Base-by-base conservation (phyloP, 2,888 invertebrate genomes). In the Stenotaenia linearis region DNA sequence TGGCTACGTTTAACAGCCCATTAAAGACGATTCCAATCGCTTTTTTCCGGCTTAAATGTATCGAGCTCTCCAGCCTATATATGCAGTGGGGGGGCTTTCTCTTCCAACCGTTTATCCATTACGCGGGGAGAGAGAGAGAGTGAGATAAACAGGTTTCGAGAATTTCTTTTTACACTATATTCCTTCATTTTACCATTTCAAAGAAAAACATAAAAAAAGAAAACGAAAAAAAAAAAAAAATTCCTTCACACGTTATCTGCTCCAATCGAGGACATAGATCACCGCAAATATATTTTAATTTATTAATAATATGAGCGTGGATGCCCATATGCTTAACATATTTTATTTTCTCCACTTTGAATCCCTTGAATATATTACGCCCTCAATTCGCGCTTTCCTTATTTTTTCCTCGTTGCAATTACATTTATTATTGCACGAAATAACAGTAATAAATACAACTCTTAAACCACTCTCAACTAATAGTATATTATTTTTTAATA, bases 301-400 rank as follows among this genome's bases (percentile, higher is more conserved):
- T 69, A 69, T 69, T 69, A 69, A 69, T 69, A 69, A 50, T 69
- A 69, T 69, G 69, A 69, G 9, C 69, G n/a, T 69, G 10, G 69
- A 69, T 69, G 69, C 28, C n/a, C 69, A 69, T 69, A 69, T 28
- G 25, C 69, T 69, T 69, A 69, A 69, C 69, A 69, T 69, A 69
- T 69, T 69, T 69, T 69, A 28, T 21, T 40, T 40, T 0, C 18
- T n/a, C 18, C 18, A 7, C 18, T 6, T 45, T n/a, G 45, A 45
- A 45, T 45, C 45, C 12, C 18, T 1, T 3, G 18, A 18, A 45
- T 45, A n/a, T n/a, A 45, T 18, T 45, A 6, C 18, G 45, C 5
- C n/a, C 45, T 61, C 61, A 23, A 61, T 61, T 25, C 61, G 23
- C n/a, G 0, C n/a, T 50, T 50, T 50, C 21, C 50, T 56, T 21